These are phyloP conservation scores for Drosophila austrosaltans DNA, from an alignment of 2,888 invertebrate genomes.

Conservation along the genomic window DNA sequence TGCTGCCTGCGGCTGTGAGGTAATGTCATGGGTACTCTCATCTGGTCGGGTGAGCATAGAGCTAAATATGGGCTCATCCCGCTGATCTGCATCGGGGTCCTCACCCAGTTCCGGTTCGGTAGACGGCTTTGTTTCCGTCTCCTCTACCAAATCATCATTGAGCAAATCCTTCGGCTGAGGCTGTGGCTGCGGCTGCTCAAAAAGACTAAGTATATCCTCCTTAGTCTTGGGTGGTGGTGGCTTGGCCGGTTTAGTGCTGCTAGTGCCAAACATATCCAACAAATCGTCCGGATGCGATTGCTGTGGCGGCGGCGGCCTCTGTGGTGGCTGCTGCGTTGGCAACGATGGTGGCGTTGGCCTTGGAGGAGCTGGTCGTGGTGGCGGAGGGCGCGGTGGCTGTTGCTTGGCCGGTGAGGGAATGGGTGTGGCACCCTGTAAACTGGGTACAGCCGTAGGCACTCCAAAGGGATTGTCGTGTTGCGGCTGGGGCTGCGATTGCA, in stretches of 20 bases:
- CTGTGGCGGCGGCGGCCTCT: slow-evolving; percentile 79
- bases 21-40: slow-evolving; percentile 81
- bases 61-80: slow-evolving; percentile 77
- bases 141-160: slow-evolving; percentile 85
- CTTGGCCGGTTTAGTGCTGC: slow-evolving; percentile 83
- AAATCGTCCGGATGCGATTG: slow-evolving; percentile 84
- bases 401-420: slow-evolving; percentile 84
- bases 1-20: slow-evolving; percentile 82
- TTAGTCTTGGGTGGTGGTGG: slow-evolving; percentile 85
- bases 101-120: slow-evolving; percentile 25
- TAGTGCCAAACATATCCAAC: slow-evolving; percentile 84
- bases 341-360: slow-evolving; percentile 79
- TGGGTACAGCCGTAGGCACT: slow-evolving; percentile 83
- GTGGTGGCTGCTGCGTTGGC: slow-evolving; percentile 59
- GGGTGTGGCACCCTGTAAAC: slow-evolving; percentile 83
- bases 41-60: slow-evolving; percentile 81
- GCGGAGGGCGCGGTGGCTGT: slow-evolving; percentile 84
- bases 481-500: slow-evolving; percentile 24
- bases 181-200: slow-evolving; percentile 79
- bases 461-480: slow-evolving; percentile 82
- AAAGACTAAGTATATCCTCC: slow-evolving; percentile 86
- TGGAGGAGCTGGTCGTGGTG: slow-evolving; percentile 82
- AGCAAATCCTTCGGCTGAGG: slow-evolving; percentile 83
- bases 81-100: slow-evolving; percentile 27
- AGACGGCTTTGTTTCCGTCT: slow-evolving; percentile 37